Percentiles rank a stretch among this genome's conserved stretches.
Conservation (phyloP, 2,797 vertebrate genomes). For the Acipenser ruthenus region DNA sequence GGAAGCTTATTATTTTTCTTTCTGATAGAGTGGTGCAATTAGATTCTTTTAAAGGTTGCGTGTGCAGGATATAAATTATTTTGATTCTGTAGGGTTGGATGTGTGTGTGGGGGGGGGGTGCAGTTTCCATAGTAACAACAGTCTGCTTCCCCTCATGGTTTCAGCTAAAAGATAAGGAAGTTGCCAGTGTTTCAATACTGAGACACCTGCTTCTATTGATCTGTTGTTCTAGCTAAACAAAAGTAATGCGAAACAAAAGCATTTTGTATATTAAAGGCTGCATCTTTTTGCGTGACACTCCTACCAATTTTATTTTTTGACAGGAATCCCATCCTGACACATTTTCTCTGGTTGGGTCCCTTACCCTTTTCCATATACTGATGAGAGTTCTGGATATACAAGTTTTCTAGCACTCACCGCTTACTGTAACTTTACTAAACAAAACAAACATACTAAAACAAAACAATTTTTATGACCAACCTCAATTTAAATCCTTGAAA, state of each 20-base stretch:
- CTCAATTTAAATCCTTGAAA: too few relatives aligned
- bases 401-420: too few relatives aligned
- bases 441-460: too few relatives aligned
- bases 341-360: too few relatives aligned
- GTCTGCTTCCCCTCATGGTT: conserved; percentile 43
- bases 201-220: conserved; percentile 20
- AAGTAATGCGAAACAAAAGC: too few relatives aligned
- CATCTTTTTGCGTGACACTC: too few relatives aligned
- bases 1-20: background rate
- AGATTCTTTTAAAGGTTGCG: background rate
- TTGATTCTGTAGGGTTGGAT: conserved; percentile 46
- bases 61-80: conserved; percentile 33
- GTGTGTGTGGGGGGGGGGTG: conserved; percentile 47
- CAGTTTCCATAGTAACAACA: conserved; percentile 63
- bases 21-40: background rate
- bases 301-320: too few relatives aligned
- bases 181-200: conserved; percentile 13
- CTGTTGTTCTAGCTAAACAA: conserved; percentile 13
- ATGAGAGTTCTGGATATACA: too few relatives aligned
- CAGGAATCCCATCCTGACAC: too few relatives aligned
- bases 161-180: conserved; percentile 16
- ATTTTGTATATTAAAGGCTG: conserved; percentile 15
- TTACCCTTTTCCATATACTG: too few relatives aligned
- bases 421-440: too few relatives aligned
- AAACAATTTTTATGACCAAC: too few relatives aligned